Conservation (phyloP, 2,888 invertebrate species). For the Pseudoips prasinana region DNA sequence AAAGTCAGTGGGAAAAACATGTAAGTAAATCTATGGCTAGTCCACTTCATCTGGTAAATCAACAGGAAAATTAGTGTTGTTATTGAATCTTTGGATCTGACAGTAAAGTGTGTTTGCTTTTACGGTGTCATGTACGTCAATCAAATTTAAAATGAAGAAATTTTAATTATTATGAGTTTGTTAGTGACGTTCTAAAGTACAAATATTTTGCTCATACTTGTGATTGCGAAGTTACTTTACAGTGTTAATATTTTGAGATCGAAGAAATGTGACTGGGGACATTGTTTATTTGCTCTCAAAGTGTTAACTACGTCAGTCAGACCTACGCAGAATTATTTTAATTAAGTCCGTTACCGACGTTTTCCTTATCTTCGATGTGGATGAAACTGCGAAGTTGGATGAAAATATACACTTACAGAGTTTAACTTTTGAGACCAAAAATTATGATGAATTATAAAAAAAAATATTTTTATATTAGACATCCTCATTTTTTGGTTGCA, state of each 20-base stretch:
- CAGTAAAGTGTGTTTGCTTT: constrained; percentile 30
- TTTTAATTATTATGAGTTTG: constrained; percentile 9
- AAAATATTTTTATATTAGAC: no score
- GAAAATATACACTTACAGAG: no score
- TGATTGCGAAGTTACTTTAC: constrained; percentile 28
- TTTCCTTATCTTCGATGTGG: no score
- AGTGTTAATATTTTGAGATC: constrained; percentile 9
- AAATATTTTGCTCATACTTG: constrained; percentile 21
- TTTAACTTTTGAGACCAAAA: no score
- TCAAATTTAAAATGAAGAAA: constrained; percentile 15
- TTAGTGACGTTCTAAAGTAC: constrained; percentile 14
- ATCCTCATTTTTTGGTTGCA: no score
- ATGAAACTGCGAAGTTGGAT: no score
- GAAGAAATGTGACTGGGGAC: constrained; percentile 15
- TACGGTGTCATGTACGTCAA: constrained; percentile 44
- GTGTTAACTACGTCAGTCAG: neutral
- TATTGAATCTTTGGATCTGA: constrained; percentile 8
- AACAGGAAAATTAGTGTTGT: constrained; percentile 24
- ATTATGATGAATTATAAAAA: no score
- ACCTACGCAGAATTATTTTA: no score
- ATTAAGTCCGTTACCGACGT: no score
- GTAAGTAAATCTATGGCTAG: no score
- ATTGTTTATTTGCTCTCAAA: neutral
- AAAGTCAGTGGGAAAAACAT: no score
- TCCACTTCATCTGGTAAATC: constrained; percentile 1